Conservation (phyloP, 35 echinoderm and acorn worm species). For the Lytechinus variegatus region DNA sequence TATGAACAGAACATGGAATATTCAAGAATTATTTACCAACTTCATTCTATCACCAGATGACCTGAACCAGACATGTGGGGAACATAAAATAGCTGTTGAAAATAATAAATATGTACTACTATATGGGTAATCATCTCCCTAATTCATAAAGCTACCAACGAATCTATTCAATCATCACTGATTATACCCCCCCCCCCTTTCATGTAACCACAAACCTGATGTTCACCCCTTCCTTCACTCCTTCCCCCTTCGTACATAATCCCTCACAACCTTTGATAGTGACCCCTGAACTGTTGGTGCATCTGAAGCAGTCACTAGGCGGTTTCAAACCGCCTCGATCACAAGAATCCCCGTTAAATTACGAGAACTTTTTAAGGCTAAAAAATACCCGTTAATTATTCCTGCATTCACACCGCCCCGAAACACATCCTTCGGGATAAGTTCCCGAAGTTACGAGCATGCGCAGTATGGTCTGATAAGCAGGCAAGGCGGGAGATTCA, state of each 20-base stretch:
- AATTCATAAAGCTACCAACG: not conserved
- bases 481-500: too few relatives aligned
- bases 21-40: not conserved
- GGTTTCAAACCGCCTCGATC: too few relatives aligned
- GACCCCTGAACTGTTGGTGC: not conserved
- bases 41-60: not conserved
- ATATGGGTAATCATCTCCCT: not conserved
- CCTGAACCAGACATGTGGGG: not conserved
- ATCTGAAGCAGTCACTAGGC: not conserved
- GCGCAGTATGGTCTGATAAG: too few relatives aligned
- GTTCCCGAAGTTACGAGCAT: too few relatives aligned
- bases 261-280: slow-evolving; percentile 9
- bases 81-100: not conserved
- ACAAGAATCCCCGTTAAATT: too few relatives aligned
- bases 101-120: not conserved
- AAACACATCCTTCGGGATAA: too few relatives aligned
- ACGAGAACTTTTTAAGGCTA: too few relatives aligned
- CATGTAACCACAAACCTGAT: not conserved
- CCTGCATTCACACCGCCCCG: too few relatives aligned
- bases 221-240: not conserved
- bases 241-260: slow-evolving; percentile 24
- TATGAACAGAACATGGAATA: not conserved
- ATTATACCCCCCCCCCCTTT: not conserved
- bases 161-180: not conserved
- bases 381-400: too few relatives aligned